A percentile compares a stretch with the other conserved stretches of the same genome.
These are phyloP conservation scores for Apotomis capreana DNA, from an alignment of 2,888 invertebrate genomes.

Conservation along the genomic window DNA sequence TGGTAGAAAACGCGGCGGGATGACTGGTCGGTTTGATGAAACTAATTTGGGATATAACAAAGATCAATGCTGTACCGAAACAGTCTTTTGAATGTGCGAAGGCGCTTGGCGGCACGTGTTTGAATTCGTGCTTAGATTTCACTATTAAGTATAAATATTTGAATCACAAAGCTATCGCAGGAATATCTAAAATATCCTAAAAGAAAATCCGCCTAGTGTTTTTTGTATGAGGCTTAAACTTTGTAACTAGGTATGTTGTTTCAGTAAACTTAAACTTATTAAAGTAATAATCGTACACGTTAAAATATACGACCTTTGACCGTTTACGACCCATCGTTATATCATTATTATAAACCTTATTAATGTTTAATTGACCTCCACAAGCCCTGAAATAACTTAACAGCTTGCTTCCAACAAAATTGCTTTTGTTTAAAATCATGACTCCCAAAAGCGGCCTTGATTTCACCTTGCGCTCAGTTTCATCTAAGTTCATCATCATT, in stretches of 20 bases:
- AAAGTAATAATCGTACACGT: neutral
- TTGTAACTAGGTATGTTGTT: neutral
- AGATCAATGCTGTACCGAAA: constrained; percentile 79
- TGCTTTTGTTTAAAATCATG: constrained; percentile 12
- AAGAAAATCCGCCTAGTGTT: neutral
- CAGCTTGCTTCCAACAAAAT: constrained; percentile 17
- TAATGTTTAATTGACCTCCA: neutral
- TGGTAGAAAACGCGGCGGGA: constrained; percentile 77
- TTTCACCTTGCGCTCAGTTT: constrained; percentile 32
- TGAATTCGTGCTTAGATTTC: constrained; percentile 44
- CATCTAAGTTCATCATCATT: constrained; percentile 46
- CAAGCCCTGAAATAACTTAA: constrained; percentile 11
- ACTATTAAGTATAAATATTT: constrained; percentile 38
- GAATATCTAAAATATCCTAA: constrained; percentile 2
- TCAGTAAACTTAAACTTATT: neutral
- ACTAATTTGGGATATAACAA: constrained; percentile 83
- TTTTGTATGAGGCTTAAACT: neutral
- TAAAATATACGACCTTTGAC: neutral
- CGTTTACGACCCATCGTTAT: too few relatives aligned
- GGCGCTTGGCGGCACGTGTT: constrained; percentile 63
- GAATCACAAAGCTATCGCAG: constrained; percentile 22
- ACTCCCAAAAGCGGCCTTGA: constrained; percentile 43
- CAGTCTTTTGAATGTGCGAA: constrained; percentile 74
- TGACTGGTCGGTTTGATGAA: constrained; percentile 80
- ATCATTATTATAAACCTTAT: neutral